Evolutionary conservation across 2,797 vertebrate species (phyloP).

Genomic region (Anguilla marmorata): DNA sequence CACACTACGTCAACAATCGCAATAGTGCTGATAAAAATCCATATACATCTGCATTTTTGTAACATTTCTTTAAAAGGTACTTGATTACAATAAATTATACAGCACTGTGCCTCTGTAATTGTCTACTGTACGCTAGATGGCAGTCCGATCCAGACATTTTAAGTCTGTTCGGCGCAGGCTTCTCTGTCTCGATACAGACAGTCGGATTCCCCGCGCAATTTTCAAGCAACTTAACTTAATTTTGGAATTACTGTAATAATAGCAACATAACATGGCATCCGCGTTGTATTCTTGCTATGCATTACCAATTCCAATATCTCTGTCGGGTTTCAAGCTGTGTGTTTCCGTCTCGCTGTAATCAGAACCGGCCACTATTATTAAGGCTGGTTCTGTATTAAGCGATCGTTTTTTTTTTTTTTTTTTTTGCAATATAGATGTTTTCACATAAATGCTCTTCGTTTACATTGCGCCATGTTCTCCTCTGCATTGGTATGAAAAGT

Average conservation of each 20-base stretch:
- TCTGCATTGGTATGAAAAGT: not conserved
- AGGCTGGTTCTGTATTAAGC: not conserved
- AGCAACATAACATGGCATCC: slow-evolving; percentile 63
- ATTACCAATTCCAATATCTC: slow-evolving; percentile 55
- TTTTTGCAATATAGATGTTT: slow-evolving; percentile 14
- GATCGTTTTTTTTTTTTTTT: not conserved
- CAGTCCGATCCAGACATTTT: slow-evolving; percentile 93
- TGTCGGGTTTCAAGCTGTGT: slow-evolving; percentile 49
- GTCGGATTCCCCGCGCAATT: slow-evolving; percentile 71
- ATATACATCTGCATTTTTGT: not conserved
- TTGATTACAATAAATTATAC: slow-evolving; percentile 53
- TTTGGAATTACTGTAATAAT: slow-evolving; percentile 69
- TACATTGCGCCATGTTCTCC: not conserved
- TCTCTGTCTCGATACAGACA: slow-evolving; percentile 66
- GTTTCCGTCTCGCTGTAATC: slow-evolving; percentile 50
- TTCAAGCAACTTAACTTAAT: slow-evolving; percentile 70
- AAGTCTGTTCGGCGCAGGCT: slow-evolving; percentile 61
- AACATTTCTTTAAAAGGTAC: slow-evolving; percentile 38
- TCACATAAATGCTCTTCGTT: slow-evolving; percentile 1
- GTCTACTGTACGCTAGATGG: slow-evolving; percentile 95
- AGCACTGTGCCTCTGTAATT: slow-evolving; percentile 70
- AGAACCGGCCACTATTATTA: slow-evolving; percentile 27
- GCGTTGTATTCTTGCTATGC: slow-evolving; percentile 51
- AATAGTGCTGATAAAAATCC: not conserved
- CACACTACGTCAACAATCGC: not conserved